phyloP scores from a whole-genome alignment of 2,888 invertebrate genomes.

The Trachelus tabidus region DNA sequence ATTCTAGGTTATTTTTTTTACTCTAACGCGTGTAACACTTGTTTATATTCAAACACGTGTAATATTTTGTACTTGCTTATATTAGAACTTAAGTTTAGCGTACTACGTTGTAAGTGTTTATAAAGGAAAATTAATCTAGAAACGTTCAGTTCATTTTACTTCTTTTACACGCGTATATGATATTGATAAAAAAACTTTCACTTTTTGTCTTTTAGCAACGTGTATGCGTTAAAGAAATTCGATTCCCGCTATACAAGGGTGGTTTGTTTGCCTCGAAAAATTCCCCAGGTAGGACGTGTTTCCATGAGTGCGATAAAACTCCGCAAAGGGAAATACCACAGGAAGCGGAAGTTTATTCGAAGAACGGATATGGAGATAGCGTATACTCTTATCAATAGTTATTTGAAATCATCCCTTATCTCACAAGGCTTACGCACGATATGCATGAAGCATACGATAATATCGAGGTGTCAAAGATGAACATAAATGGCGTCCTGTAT shows the following conservation, averaged over 20 bases:
- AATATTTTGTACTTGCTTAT: neutral
- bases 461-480: neutral
- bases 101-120: neutral
- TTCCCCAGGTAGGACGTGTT: neutral
- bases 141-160: neutral
- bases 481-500: neutral
- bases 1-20: neutral
- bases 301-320: neutral
- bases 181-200: neutral
- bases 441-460: neutral
- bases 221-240: neutral
- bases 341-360: neutral
- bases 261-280: neutral
- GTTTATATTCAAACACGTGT: neutral
- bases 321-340: neutral
- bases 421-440: neutral
- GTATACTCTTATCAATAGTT: neutral
- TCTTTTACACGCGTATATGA: too few relatives aligned
- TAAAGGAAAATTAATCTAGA: neutral
- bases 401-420: neutral
- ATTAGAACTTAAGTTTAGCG: neutral
- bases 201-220: neutral
- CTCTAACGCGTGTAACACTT: neutral
- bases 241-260: neutral
- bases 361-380: neutral